Percentiles rank a stretch among this genome's conserved stretches.
phyloP scores from a whole-genome alignment of 2,888 invertebrate genomes.

The Ganaspis brasiliensis region DNA sequence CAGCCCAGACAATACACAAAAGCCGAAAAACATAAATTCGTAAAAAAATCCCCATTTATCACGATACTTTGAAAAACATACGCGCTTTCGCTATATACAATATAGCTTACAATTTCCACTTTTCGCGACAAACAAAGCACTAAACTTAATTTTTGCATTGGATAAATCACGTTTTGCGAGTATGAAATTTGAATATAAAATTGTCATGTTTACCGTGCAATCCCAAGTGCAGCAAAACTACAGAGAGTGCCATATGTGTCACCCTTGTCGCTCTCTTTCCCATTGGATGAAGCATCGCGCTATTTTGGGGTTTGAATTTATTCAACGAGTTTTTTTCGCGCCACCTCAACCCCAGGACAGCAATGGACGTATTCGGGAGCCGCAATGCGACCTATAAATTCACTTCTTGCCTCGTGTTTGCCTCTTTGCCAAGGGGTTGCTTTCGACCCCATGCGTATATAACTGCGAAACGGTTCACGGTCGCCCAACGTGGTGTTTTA shows the following conservation, averaged over 20 bases:
- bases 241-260: constrained; percentile 11
- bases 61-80: neutral
- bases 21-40: neutral
- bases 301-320: constrained; percentile 32
- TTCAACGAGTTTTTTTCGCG: constrained; percentile 35
- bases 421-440: constrained; percentile 56
- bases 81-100: neutral
- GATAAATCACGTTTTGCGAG: constrained; percentile 25
- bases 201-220: constrained; percentile 39
- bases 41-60: neutral
- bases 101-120: no score
- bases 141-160: constrained; percentile 6
- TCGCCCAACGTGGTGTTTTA: constrained; percentile 49
- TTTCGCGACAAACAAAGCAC: neutral
- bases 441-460: constrained; percentile 37
- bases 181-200: constrained; percentile 33
- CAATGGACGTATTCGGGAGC: constrained; percentile 62
- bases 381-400: constrained; percentile 71
- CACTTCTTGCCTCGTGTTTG: constrained; percentile 61
- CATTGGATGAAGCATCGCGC: constrained; percentile 22
- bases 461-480: constrained; percentile 39
- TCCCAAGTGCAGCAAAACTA: constrained; percentile 11
- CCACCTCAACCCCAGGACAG: constrained; percentile 41
- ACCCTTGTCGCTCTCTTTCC: constrained; percentile 18
- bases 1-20: neutral